Evolutionary conservation across 2,888 invertebrate genomes (phyloP), one percentile per base, ranked within the genome.

Genomic region (Sminthurinus aureus): DNA sequence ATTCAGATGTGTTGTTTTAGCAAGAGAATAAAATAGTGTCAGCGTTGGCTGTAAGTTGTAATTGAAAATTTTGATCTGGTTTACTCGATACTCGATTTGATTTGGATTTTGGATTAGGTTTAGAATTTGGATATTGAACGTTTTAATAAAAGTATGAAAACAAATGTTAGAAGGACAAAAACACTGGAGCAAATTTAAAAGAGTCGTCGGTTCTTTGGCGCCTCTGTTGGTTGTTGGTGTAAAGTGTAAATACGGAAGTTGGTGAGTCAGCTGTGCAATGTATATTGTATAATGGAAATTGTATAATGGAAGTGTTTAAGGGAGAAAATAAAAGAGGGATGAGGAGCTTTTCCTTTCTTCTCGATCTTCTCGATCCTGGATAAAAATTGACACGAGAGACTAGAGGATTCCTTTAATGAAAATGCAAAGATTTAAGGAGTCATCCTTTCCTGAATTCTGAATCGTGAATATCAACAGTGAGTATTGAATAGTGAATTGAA

Each of bases 341-440:
- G 26, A 64, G n/a, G 24, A 20, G 50, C 38, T 78, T 78, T 79
- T 38, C 69, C 38, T 71, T 67, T 67, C 22, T n/a, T 67, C 9
- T 69, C 11, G 9, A n/a, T n/a, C n/a, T n/a, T n/a, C n/a, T n/a
- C n/a, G n/a, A n/a, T 15, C 74, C 79, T 83, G 81, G 69, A 84
- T 77, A 81, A 77, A 81, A 78, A 81, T 69, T 85, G 85, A 85
- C 85, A 85, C 77, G 78, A 81, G 78, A 81, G 83, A 80, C 77
- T 71, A 80, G 83, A 80, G 85, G 83, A 83, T 83, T 75, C 67
- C 58, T 83, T 83, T 85, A 85, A 85, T 85, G 85, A 85, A 85
- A 85, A 80, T 85, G 38, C 84, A 79, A 84, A 84, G 85, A 85
- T 83, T 85, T 84, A 85, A 83, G 38, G 58, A 84, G 83, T 76